Evolutionary conservation across 2,797 vertebrate species (phyloP), one percentile per base, ranked within the genome.

Genomic region (Enteromius fasciolatus): DNA sequence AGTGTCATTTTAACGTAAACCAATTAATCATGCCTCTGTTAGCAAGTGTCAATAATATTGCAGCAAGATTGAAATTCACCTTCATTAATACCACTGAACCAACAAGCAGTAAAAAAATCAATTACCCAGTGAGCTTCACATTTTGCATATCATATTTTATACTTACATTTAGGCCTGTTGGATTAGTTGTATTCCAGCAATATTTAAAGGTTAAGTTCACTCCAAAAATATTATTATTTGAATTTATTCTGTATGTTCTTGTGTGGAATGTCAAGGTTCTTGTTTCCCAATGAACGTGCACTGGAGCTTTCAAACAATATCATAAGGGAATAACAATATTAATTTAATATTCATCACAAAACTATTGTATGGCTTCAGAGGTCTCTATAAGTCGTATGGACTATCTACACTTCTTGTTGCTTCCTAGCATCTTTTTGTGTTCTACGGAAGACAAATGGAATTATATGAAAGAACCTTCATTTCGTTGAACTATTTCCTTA

Each of bases 1-100:
- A 50, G 41, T 64, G 41, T 52, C 79, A 81, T 81, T 64, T 81
- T 64, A 81, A 18, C 2, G 20, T 5, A 36, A 81, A 28, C 57
- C 69, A 52, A 81, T 81, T 20, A 14, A 73, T 81, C 69, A 74
- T 61, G 31, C 28, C 31, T 81, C 68, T 48, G 68, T 48, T 73
- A 72, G 25, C 68, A 64, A 39, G 57, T 74, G 69, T 64, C 79
- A 73, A 64, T 81, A 81, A 73, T 52, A 50, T 73, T 61, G 5
- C 57, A 3, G 10, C 44, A 73, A 64, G 69, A 74, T 48, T 64
- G 44, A 39, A 81, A 81, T 52, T 81, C 28, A 50, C 57, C 3
- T 81, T 64, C 54, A 63, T 73, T 72, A 78, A 78, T 67, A 78
- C 46, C 63, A 78, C 66, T 39, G 31, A 78, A 67, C 61, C 61